Base-by-base conservation (phyloP, 2,888 invertebrate species). In the Blera fallax region DNA sequence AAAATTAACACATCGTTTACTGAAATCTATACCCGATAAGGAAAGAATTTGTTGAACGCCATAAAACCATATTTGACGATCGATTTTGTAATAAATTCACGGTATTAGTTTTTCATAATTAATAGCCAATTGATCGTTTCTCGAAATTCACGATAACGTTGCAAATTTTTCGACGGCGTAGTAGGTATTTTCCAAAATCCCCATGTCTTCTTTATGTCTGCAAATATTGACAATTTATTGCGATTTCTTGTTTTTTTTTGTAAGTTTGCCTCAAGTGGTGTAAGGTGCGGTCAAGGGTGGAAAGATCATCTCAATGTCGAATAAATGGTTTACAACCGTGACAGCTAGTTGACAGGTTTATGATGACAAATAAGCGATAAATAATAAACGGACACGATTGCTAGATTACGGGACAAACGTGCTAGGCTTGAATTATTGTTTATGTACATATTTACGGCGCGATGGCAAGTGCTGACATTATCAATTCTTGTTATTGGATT, bases 301-400 rank as follows among this genome's bases (percentile, higher is more conserved):
- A 50, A 18, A 32, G 56, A 58, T 67, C 56, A 64, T 11, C 52
- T 32, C 16, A 21, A 32, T 45, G 24, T 54, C 56, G 14, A 58
- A 10, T 40, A 34, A n/a, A 21, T 58, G 37, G 40, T 52, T 27
- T 79, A 58, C 48, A 43, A 24, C 58, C 29, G 5, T 81, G 85
- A 81, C 81, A 77, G 70, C 43, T 40, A 5, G 72, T 48, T 81
- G 85, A 77, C 85, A 85, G 70, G 29, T 81, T 72, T 77, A 77
- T 80, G 45, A 56, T 77, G 76, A 81, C 81, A 85, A 72, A 81
- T 60, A 62, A 60, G 48, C 76, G 65, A 81, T 85, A 77, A 60
- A 54, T 54, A 32, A 48, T 43, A 40, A 73, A 67, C 27, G 45
- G 65, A 79, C 62, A 73, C 21, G 56, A 58, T 45, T 43, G 16